Evolutionary conservation across 2,797 vertebrate genomes (phyloP).

Genomic region (Austrolebias charrua): DNA sequence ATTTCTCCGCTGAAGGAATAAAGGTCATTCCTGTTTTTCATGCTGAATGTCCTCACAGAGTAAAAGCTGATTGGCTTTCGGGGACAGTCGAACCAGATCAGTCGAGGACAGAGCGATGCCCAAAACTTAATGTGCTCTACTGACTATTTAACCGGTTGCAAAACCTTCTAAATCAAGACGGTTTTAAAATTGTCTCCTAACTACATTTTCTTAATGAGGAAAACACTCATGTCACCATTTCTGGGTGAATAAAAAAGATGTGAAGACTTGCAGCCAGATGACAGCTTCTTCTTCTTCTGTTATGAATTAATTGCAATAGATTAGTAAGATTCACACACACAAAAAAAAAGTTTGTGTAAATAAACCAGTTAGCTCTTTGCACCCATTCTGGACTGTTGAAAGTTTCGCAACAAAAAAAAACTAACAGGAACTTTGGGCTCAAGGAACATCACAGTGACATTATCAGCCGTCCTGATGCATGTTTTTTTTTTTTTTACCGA

Average conservation of each 20-base stretch:
- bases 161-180: neutral
- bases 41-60: slow-evolving; percentile 7
- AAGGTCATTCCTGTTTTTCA: neutral
- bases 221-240: slow-evolving; percentile 1
- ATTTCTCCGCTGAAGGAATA: neutral
- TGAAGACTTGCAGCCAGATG: neutral
- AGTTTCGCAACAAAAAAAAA: slow-evolving; percentile 61
- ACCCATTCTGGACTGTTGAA: slow-evolving; percentile 23
- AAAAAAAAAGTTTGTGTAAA: neutral
- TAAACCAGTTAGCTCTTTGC: neutral
- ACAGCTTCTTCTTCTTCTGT: neutral
- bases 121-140: slow-evolving; percentile 9
- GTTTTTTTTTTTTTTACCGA: slow-evolving; percentile 26
- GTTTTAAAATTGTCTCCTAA: slow-evolving; percentile 14
- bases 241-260: neutral
- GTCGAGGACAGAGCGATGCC: slow-evolving; percentile 27
- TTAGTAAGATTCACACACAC: neutral
- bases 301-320: neutral
- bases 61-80: slow-evolving; percentile 19
- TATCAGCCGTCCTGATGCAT: slow-evolving; percentile 14
- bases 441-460: slow-evolving; percentile 52
- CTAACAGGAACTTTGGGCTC: slow-evolving; percentile 64
- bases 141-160: slow-evolving; percentile 10
- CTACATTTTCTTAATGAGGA: neutral
- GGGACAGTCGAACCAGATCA: slow-evolving; percentile 2